A percentile compares a stretch with the other conserved stretches of the same genome.
Evolutionary conservation across 2,797 vertebrate genomes (phyloP).

Genomic region (Tadarida brasiliensis): DNA sequence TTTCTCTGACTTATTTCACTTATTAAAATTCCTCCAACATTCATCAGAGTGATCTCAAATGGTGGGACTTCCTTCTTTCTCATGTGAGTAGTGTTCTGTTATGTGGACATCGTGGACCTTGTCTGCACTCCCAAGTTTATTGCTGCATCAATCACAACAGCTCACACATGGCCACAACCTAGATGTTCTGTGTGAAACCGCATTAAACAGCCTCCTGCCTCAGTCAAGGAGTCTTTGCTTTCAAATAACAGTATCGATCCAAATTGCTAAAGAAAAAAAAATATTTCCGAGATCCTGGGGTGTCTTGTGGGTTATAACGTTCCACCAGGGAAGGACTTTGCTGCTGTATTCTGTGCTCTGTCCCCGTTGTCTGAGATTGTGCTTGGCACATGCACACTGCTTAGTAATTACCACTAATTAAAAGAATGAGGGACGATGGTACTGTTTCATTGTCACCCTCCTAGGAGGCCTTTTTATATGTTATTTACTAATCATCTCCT

Average conservation of each 20-base stretch:
- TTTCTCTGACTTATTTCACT: neutral
- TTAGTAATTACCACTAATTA: neutral
- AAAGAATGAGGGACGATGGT: neutral
- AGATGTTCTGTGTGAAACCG: neutral
- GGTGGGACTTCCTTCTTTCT: neutral
- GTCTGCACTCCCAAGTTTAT: neutral
- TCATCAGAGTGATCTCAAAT: too few relatives aligned
- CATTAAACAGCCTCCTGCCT: neutral
- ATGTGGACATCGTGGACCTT: neutral
- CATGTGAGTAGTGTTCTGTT: neutral
- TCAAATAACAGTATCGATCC: neutral
- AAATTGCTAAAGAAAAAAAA: neutral
- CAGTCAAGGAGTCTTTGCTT: slow-evolving; percentile 7
- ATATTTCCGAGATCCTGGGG: neutral
- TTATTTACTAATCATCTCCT: neutral
- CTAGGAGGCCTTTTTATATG: neutral
- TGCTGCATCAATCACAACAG: neutral
- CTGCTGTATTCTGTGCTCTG: neutral
- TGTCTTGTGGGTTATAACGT: too few relatives aligned
- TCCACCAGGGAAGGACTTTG: neutral
- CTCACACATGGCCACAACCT: neutral
- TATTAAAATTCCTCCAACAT: neutral
- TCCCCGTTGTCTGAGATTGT: neutral
- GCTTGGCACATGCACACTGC: neutral
- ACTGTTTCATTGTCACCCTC: neutral